A percentile compares a stretch with the other conserved stretches of the same genome.
Evolutionary conservation across 2,113 vertebrate genomes (phyloP).

Genomic region (Hypocryptadius cinnamomeus): DNA sequence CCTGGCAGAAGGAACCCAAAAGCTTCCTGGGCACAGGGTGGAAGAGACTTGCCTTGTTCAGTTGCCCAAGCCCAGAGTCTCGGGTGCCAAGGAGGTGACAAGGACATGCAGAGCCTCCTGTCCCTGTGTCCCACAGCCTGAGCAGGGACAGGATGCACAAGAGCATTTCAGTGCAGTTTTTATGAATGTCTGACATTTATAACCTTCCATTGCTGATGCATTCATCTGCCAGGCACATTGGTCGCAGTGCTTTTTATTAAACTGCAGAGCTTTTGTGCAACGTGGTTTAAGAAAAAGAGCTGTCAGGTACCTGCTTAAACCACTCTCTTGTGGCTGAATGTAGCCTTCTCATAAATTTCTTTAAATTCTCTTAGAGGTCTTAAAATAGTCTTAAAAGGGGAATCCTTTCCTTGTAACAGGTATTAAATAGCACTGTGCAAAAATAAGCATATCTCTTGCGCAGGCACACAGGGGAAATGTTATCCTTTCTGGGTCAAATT

Average conservation of each 20-base stretch:
- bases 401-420: constrained; percentile 3
- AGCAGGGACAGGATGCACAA: not conserved
- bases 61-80: rapidly evolving
- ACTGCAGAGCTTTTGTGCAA: not conserved
- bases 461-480: not conserved
- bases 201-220: not conserved
- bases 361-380: not conserved
- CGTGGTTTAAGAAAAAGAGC: not conserved
- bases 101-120: not conserved
- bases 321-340: not conserved
- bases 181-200: not conserved
- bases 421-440: constrained; percentile 15
- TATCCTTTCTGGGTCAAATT: not conserved
- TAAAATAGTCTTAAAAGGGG: not conserved
- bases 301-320: not conserved
- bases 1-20: not conserved
- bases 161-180: not conserved
- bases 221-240: not conserved
- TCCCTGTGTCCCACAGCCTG: not conserved
- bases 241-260: constrained; percentile 8
- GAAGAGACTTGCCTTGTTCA: not conserved
- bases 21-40: not conserved
- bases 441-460: not conserved
- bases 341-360: not conserved
- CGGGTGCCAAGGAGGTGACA: not conserved